A percentile compares a stretch with the other conserved stretches of the same genome.
These are phyloP conservation scores for Hirtodrosophila histrioides DNA, from an alignment of 2,888 invertebrate genomes.

Conservation along the genomic window DNA sequence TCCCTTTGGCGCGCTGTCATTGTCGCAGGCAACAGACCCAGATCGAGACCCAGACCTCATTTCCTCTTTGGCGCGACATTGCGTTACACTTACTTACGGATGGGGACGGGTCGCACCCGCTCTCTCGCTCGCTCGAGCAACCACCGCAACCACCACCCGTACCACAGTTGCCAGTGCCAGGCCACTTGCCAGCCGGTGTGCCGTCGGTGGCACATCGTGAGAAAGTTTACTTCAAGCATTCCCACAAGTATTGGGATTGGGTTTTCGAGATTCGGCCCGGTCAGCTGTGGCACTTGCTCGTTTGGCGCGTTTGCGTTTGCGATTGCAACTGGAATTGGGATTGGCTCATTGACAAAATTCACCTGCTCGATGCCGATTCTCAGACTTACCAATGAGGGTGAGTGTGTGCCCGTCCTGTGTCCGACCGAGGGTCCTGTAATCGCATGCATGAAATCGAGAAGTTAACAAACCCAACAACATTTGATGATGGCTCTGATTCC, in stretches of 20 bases:
- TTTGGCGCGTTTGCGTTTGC: constrained; percentile 28
- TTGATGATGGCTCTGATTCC: constrained; percentile 49
- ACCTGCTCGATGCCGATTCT: constrained; percentile 63
- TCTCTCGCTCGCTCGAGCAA: constrained; percentile 40
- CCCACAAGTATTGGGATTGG: constrained; percentile 83
- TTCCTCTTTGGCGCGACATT: constrained; percentile 80
- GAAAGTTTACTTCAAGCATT: constrained; percentile 84
- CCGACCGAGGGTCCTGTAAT: constrained; percentile 57
- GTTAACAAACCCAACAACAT: constrained; percentile 53
- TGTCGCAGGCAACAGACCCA: constrained; percentile 34
- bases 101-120: constrained; percentile 32
- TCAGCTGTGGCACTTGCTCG: constrained; percentile 74
- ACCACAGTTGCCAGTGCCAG: constrained; percentile 47
- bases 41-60: constrained; percentile 73
- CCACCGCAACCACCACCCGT: constrained; percentile 65
- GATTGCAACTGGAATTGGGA: constrained; percentile 2
- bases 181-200: constrained; percentile 72
- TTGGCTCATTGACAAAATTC: constrained; percentile 72
- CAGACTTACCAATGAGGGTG: constrained; percentile 34
- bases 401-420: constrained; percentile 18
- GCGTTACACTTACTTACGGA: constrained; percentile 67
- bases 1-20: constrained; percentile 56
- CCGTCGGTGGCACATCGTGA: constrained; percentile 82
- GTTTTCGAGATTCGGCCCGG: constrained; percentile 62
- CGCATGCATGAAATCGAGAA: constrained; percentile 72